Evolutionary conservation across 2,888 invertebrate genomes (phyloP), one percentile per base, ranked within the genome.

Genomic region (Cephus rjabovi): DNA sequence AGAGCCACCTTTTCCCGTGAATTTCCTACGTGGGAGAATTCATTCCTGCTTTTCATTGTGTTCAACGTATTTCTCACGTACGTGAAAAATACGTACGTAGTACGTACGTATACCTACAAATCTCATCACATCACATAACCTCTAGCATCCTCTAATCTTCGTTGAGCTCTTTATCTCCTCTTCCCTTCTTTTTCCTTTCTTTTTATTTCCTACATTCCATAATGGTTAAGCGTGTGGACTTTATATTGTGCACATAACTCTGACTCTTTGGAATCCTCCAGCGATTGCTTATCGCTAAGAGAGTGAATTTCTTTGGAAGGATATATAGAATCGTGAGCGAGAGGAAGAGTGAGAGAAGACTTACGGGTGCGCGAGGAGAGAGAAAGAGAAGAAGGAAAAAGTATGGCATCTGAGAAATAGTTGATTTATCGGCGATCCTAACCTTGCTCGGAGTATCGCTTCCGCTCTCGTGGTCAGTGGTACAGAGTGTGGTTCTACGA

Each of bases 141-240:
- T 73, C 76, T 56, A 78, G 69, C 76, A 69, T 78, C 73, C 30
- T 69, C 33, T 56, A 69, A 73, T 74, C 37, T 76, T 69, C 74
- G 71, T 70, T 74, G 69, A 69, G 75, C 74, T 74, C 76, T 79
- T 79, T 70, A 79, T 73, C 71, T 37, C 15, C 69, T 35, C 34
- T 35, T 37, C 71, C 11, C 76, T 75, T 76, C 76, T 33, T 77
- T 76, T 56, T 76, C 37, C 70, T 78, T 80, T 35, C 75, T 40
- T 40, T 23, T 23, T 56, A 56, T 56, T 56, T 56, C 56, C 56
- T 23, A 56, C 56, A 23, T 23, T 23, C 56, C 56, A 23, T 9
- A 56, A 23, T 23, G 23, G 9, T 9, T 56, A 56, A 56, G 15
- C 56, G 23, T 1, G 23, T 23, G 40, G 40, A 56, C 56, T 56